Conservation (phyloP, 2,113 vertebrate genomes). For the Neodontobutis hainanensis region DNA sequence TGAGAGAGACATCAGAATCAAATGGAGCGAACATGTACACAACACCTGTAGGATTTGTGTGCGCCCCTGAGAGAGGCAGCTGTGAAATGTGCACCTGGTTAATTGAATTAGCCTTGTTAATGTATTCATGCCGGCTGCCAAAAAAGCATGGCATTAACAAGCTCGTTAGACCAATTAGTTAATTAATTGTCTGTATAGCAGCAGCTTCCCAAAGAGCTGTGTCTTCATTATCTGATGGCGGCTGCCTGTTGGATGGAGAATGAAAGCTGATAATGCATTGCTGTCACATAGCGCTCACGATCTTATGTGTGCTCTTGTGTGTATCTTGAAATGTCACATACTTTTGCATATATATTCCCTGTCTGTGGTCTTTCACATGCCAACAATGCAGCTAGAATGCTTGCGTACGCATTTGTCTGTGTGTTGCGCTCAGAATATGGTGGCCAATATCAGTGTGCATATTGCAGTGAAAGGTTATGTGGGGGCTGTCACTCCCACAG, state of each 20-base stretch:
- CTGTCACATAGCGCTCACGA: conserved; percentile 46
- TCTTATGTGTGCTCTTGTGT: conserved; percentile 15
- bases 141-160: conserved; percentile 78
- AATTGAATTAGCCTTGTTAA: conserved; percentile 84
- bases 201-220: conserved; percentile 71
- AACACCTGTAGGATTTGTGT: conserved; percentile 75
- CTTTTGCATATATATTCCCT: conserved; percentile 11
- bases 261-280: conserved; percentile 70
- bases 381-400: conserved; percentile 3
- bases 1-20: conserved; percentile 71
- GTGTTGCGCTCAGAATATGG: conserved; percentile 44
- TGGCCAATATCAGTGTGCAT: conserved; percentile 70
- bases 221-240: conserved; percentile 83
- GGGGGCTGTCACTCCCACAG: conserved; percentile 72
- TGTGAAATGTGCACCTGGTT: conserved; percentile 83
- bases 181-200: conserved; percentile 83
- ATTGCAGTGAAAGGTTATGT: conserved; percentile 77
- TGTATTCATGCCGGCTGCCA: conserved; percentile 82
- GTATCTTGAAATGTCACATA: conserved; percentile 29
- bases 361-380: conserved; percentile 4
- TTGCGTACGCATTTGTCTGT: conserved; percentile 10
- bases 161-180: conserved; percentile 85
- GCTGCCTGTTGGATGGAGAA: conserved; percentile 70
- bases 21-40: conserved; percentile 55
- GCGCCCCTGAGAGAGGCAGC: conserved; percentile 66